Conservation (phyloP, 2,797 vertebrate genomes). For the Loriculus beryllinus region DNA sequence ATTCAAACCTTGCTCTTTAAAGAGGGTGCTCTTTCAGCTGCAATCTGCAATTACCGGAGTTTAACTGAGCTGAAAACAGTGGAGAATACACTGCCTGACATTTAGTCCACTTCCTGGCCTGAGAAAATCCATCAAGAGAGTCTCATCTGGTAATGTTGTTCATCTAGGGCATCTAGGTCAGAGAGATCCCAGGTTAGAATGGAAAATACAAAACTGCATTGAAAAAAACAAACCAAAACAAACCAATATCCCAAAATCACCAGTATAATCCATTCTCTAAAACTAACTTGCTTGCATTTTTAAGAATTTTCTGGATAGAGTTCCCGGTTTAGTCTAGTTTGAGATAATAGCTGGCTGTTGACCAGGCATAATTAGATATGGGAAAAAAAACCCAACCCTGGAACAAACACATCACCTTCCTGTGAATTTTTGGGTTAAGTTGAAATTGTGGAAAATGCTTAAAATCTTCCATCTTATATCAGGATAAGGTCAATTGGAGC, state of each 20-base stretch:
- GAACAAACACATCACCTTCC: neutral
- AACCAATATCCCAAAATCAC: neutral
- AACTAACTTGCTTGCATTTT: neutral
- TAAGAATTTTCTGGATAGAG: neutral
- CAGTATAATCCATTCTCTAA: neutral
- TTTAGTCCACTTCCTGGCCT: neutral
- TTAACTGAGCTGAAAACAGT: neutral
- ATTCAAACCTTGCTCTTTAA: neutral
- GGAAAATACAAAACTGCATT: neutral
- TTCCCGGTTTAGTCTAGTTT: neutral
- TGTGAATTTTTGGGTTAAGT: neutral
- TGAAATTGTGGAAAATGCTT: neutral
- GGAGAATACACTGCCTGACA: neutral
- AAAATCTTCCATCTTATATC: neutral
- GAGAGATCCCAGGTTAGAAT: neutral
- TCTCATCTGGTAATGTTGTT: neutral
- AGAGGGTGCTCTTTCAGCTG: neutral
- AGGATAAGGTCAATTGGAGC: neutral
- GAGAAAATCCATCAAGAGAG: neutral
- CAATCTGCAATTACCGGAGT: neutral
- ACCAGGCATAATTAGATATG: neutral
- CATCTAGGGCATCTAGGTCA: neutral
- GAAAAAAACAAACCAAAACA: neutral
- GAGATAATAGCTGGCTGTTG: neutral
- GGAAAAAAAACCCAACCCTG: neutral